These are phyloP conservation scores for Artemia franciscana DNA, from an alignment of 1,140 invertebrate species.

Conservation along the genomic window DNA sequence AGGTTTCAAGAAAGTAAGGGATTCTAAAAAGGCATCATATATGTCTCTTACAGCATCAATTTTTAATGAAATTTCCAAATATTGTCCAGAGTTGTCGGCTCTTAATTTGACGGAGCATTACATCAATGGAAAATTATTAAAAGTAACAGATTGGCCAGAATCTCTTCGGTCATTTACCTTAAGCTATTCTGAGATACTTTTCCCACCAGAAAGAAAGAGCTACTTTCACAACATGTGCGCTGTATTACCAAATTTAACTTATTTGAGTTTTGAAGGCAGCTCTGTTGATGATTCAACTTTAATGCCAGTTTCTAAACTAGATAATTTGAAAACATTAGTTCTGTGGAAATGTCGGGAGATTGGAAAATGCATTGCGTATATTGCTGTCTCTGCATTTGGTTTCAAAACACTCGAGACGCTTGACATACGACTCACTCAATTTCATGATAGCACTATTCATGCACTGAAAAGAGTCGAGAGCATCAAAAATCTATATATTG, in stretches of 20 bases:
- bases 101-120: background rate
- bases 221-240: background rate
- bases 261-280: background rate
- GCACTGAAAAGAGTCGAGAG: background rate
- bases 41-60: background rate
- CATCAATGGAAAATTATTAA: background rate
- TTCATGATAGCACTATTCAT: background rate
- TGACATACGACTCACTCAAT: background rate
- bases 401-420: background rate
- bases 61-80: background rate
- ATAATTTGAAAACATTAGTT: background rate
- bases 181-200: background rate
- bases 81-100: background rate
- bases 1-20: background rate
- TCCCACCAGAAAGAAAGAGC: background rate
- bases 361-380: background rate
- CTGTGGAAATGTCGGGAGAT: background rate
- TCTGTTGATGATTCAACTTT: background rate
- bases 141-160: background rate
- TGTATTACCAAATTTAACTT: background rate
- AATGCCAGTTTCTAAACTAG: background rate
- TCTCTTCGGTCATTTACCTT: background rate
- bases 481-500: background rate
- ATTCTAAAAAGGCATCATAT: background rate
- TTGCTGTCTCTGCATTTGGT: background rate